Conservation (phyloP, 2,888 invertebrate species). For the Adelphocoris suturalis region DNA sequence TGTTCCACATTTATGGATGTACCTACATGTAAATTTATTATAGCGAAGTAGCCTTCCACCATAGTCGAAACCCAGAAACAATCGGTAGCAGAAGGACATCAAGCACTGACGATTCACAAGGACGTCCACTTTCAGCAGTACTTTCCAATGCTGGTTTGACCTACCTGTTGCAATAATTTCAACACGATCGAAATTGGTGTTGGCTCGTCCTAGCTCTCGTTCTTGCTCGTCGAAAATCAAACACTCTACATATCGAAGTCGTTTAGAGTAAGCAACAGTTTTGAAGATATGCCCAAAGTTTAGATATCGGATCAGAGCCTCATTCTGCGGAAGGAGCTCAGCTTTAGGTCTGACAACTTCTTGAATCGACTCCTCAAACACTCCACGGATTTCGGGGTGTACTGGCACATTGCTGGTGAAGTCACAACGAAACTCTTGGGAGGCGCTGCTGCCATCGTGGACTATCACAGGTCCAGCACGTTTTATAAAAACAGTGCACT, state of each 20-base stretch:
- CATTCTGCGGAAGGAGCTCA: neutral
- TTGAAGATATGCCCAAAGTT: neutral
- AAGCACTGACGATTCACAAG: neutral
- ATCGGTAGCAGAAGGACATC: slow-evolving; percentile 5
- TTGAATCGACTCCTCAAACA: neutral
- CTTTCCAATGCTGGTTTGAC: neutral
- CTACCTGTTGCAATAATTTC: neutral
- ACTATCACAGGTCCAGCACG: neutral
- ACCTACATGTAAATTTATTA: no score
- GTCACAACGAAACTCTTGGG: slow-evolving; percentile 40
- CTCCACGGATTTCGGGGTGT: slow-evolving; percentile 26
- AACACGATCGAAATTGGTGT: neutral
- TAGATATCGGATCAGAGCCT: neutral
- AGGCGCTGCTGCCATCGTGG: neutral
- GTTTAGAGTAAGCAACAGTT: neutral
- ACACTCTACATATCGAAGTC: neutral
- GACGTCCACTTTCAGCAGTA: neutral
- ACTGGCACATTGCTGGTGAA: slow-evolving; percentile 37
- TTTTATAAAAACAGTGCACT: neutral
- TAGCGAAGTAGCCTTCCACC: neutral
- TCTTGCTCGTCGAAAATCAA: neutral
- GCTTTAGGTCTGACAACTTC: neutral
- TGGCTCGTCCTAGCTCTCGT: neutral
- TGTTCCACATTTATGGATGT: no score
- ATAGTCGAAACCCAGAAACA: no score